Conservation (phyloP, 2,888 invertebrate species). For the Pollenia amentaria region DNA sequence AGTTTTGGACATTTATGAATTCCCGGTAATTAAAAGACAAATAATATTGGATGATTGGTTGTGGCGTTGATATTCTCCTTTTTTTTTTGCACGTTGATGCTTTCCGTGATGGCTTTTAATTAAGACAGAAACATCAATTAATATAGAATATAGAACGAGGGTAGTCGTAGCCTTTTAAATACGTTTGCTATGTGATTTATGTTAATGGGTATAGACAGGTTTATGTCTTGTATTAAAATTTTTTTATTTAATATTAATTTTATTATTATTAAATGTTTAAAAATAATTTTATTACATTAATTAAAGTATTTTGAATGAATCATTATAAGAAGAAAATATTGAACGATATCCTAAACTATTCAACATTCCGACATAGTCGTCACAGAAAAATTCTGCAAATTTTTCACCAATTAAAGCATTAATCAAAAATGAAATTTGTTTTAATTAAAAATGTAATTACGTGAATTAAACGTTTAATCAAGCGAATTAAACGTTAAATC, state of each 20-base stretch:
- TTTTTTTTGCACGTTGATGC: slow-evolving; percentile 50
- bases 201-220: slow-evolving; percentile 65
- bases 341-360: too few species aligned
- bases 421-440: too few species aligned
- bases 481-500: too few species aligned
- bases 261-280: slow-evolving; percentile 4
- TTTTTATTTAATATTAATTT: slow-evolving; percentile 4
- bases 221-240: slow-evolving; percentile 27
- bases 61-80: slow-evolving; percentile 58
- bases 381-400: too few species aligned
- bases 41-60: slow-evolving; percentile 66
- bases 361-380: too few species aligned
- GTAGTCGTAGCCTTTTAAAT: background rate
- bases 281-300: background rate
- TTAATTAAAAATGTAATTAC: too few species aligned
- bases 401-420: too few species aligned
- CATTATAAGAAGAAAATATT: background rate
- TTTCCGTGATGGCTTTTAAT: slow-evolving; percentile 66
- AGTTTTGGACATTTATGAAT: slow-evolving; percentile 72
- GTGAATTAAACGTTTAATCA: too few species aligned
- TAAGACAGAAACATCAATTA: slow-evolving; percentile 73
- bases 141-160: slow-evolving; percentile 46
- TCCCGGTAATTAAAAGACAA: slow-evolving; percentile 72
- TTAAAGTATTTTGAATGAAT: background rate
- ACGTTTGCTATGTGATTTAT: slow-evolving; percentile 46